phyloP scores from a whole-genome alignment of 2,797 vertebrate species.

The Channallabes apus region DNA sequence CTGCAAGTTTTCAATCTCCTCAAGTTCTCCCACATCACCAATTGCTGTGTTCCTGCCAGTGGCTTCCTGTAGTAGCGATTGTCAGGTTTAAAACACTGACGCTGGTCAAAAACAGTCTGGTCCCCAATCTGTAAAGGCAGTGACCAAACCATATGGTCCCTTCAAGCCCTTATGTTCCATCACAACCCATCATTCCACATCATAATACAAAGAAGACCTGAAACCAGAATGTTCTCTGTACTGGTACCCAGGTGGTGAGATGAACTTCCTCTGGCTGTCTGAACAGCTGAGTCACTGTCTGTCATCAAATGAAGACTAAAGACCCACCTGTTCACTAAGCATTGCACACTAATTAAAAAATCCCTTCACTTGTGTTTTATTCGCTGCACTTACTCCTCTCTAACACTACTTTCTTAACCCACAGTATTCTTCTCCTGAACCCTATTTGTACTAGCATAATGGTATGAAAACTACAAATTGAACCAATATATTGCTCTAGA shows the following conservation, averaged over 20 bases:
- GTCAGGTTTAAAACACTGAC: neutral
- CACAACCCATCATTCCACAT: neutral
- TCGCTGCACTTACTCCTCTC: neutral
- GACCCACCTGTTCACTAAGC: neutral
- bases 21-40: neutral
- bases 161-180: neutral
- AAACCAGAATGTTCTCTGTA: neutral
- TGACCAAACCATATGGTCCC: neutral
- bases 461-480: neutral
- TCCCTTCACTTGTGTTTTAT: neutral
- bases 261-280: constrained; percentile 2
- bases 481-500: neutral
- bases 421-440: neutral
- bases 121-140: neutral
- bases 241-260: neutral
- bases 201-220: neutral
- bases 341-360: neutral
- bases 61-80: neutral
- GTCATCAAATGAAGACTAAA: neutral
- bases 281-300: constrained; percentile 20
- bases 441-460: neutral
- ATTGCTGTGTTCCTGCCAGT: neutral
- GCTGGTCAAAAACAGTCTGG: neutral
- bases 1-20: neutral
- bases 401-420: neutral